Base-by-base conservation (phyloP, 2,113 vertebrate genomes). In the Verasper variegatus region DNA sequence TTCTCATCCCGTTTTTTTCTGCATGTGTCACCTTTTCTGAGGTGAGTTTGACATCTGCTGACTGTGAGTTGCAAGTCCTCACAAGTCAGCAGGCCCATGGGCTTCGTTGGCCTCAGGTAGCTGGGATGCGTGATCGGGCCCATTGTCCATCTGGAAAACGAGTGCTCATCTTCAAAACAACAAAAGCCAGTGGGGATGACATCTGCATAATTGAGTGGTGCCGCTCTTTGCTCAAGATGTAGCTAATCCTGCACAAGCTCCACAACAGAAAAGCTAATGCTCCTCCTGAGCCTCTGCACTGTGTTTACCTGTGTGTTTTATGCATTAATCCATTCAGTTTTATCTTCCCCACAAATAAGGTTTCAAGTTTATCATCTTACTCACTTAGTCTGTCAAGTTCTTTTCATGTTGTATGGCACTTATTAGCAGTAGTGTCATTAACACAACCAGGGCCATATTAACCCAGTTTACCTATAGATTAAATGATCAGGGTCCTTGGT, bases 121-220 rank as follows among this genome's bases (percentile, higher is more conserved):
- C 31, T 78, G 62, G 83, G 80, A 80, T 85, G 75, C 71, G 57
- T 73, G 54, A 76, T 77, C 57, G 62, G 64, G 45, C 64, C 80
- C 72, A 67, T 86, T 86, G 75, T 78, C 81, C 81, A 78, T 76
- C 79, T 91, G 85, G 71, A 81, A 81, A 86, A 87, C 63, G 61
- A 69, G 74, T 71, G 37, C 67, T 71, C 57, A 37, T 74, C 81
- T 66, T 55, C 49, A 74, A 72, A 74, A 75, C 55, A 2, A 11
- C 49, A 59, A 40, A 76, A 84, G 60, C 76, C 71, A 70, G 59
- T 15, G 23, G 73, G 73, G 23, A 57, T 64, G 75, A 65, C 80
- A 76, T 59, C 59, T 52, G 37, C 71, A 79, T 74, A 78, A 86
- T 63, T 14, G 17, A 86, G 74, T 7, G 24, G 49, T 37, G 27